Evolutionary conservation across 2,888 invertebrate species (phyloP).

Genomic region (Sepioteuthis lessoniana): DNA sequence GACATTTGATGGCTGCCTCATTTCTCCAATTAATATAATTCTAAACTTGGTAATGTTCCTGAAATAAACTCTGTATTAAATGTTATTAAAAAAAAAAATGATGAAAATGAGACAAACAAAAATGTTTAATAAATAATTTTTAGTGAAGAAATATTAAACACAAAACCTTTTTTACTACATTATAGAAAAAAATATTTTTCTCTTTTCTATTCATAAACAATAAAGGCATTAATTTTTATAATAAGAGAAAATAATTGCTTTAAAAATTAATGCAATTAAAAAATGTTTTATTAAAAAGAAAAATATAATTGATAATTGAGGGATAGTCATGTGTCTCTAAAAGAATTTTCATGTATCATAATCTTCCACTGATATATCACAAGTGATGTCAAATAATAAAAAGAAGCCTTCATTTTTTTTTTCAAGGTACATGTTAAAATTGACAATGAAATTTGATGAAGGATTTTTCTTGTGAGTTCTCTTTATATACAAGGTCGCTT

Average conservation of each 20-base stretch:
- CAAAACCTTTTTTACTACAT: not conserved
- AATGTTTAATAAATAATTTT: not conserved
- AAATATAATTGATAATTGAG: not conserved
- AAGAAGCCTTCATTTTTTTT: not conserved
- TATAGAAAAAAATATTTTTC: conserved; percentile 24
- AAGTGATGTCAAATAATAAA: not conserved
- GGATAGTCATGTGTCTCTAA: not conserved
- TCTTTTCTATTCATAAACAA: not conserved
- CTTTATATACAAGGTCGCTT: not conserved
- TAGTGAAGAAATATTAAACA: not conserved
- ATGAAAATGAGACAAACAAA: not conserved
- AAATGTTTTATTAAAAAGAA: not conserved
- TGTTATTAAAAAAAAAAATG: not conserved
- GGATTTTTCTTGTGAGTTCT: not conserved
- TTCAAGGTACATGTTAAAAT: not conserved
- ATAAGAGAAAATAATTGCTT: not conserved
- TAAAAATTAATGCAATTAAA: not conserved
- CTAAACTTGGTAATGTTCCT: not conserved
- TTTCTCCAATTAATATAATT: not conserved
- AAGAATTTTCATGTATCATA: not conserved
- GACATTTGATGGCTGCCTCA: not conserved
- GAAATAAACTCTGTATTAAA: not conserved
- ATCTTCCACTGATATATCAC: conserved; percentile 1
- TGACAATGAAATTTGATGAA: not conserved
- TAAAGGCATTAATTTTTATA: not conserved